Evolutionary conservation across 2,888 invertebrate genomes (phyloP).

Genomic region (Dolichomitus sp.): DNA sequence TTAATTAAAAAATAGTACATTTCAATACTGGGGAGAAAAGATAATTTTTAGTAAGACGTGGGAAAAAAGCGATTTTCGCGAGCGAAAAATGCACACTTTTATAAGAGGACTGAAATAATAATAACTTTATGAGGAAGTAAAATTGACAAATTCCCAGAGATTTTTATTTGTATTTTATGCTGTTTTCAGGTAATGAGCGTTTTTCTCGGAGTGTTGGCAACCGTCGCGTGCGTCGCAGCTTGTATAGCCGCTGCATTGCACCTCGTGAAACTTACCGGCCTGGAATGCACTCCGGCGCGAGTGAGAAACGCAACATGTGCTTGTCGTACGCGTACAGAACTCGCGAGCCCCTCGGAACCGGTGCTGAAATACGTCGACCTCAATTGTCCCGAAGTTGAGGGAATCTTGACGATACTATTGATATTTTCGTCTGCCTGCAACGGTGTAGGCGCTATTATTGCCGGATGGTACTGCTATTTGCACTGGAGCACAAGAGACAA

Average conservation of each 20-base stretch:
- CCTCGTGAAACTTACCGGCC: constrained; percentile 76
- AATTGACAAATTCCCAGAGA: background rate
- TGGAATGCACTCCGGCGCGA: constrained; percentile 80
- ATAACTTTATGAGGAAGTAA: background rate
- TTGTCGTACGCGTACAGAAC: constrained; percentile 75
- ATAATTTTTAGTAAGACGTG: too few relatives aligned
- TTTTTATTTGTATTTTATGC: background rate
- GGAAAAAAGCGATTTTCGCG: too few relatives aligned
- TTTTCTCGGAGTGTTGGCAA: constrained; percentile 75
- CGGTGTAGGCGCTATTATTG: constrained; percentile 75
- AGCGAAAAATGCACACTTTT: too few relatives aligned
- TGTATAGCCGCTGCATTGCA: constrained; percentile 79
- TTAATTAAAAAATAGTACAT: too few relatives aligned
- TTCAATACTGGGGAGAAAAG: too few relatives aligned
- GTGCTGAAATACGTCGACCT: constrained; percentile 79
- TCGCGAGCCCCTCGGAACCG: constrained; percentile 70
- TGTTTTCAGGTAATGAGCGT: constrained; percentile 75
- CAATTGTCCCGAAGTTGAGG: constrained; percentile 82
- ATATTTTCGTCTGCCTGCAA: constrained; percentile 81
- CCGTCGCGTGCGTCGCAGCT: constrained; percentile 76
- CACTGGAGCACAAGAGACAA: constrained; percentile 80
- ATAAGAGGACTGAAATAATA: too few relatives aligned
- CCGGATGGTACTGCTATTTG: constrained; percentile 80
- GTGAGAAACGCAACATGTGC: constrained; percentile 79
- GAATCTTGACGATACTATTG: constrained; percentile 78